Conservation (phyloP, 2,113 vertebrate genomes). For the Trogon melanurus region DNA sequence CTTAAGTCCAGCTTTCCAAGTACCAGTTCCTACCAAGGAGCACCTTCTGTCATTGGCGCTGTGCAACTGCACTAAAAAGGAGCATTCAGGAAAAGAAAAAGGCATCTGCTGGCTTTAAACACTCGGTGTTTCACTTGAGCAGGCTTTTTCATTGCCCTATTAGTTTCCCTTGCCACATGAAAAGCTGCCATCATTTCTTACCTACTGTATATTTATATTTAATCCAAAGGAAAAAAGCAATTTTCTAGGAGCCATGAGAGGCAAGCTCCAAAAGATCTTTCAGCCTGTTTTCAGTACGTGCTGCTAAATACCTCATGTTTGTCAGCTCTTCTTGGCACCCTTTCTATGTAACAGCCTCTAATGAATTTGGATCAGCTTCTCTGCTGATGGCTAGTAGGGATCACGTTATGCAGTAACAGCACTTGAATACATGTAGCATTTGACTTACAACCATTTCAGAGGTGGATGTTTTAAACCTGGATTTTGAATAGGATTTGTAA, state of each 20-base stretch:
- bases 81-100: background rate
- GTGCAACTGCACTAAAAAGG: background rate
- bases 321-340: conserved; percentile 48
- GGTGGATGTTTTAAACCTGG: background rate
- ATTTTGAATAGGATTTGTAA: background rate
- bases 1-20: background rate
- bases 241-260: background rate
- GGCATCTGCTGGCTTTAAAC: conserved; percentile 3
- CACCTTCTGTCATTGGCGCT: background rate
- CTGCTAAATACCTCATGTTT: conserved; percentile 39
- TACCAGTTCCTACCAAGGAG: background rate
- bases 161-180: background rate
- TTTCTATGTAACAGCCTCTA: background rate
- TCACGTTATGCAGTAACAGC: background rate
- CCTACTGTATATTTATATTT: background rate
- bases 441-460: background rate
- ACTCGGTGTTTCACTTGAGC: background rate
- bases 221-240: background rate
- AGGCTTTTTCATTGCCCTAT: conserved; percentile 6
- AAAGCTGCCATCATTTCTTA: background rate
- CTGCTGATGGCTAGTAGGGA: background rate
- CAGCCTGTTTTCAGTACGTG: background rate
- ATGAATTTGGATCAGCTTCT: conserved; percentile 6
- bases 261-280: conserved; percentile 10
- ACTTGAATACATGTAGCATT: background rate